A percentile compares a stretch with the other conserved stretches of the same genome.
phyloP scores from a whole-genome alignment of 2,797 vertebrate genomes.

The Craterocephalus amniculus region DNA sequence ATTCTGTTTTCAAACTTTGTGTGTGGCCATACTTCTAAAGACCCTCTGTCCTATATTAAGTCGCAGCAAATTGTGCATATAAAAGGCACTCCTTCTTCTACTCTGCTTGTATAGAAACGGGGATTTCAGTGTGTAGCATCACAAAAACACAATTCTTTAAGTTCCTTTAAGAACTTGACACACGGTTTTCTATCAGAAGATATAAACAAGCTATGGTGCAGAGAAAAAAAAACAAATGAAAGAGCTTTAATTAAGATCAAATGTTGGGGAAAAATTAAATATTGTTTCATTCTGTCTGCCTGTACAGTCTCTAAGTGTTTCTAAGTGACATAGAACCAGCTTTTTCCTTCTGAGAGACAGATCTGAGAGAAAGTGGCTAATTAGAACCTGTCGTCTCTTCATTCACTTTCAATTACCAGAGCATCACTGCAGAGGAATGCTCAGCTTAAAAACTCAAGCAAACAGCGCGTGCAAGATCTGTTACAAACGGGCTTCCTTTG shows the following conservation, averaged over 20 bases:
- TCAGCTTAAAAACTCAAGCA: slow-evolving; percentile 17
- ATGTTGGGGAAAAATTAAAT: background rate
- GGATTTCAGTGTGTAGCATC: background rate
- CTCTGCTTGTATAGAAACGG: background rate
- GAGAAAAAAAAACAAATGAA: too few relatives aligned
- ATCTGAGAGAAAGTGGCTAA: slow-evolving; percentile 25
- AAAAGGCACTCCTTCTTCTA: background rate
- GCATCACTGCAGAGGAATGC: slow-evolving; percentile 15
- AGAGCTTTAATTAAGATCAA: background rate
- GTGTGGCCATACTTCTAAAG: background rate
- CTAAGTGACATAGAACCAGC: background rate
- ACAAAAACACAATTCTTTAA: background rate
- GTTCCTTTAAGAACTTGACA: background rate
- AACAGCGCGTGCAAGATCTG: slow-evolving; percentile 11
- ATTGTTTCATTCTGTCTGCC: background rate
- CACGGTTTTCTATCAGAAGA: background rate
- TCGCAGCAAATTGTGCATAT: too few relatives aligned
- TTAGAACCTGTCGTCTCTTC: slow-evolving; percentile 33
- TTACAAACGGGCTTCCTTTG: slow-evolving; percentile 9
- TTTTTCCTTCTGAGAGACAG: slow-evolving; percentile 7
- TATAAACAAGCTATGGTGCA: background rate
- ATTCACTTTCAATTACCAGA: slow-evolving; percentile 40
- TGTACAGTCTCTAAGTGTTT: background rate
- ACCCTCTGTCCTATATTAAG: background rate
- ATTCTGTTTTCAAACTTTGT: slow-evolving; percentile 35